Percentiles rank a stretch among this genome's conserved stretches.
phyloP scores from a whole-genome alignment of 2,888 invertebrate species.

The Tenthredo amoena region DNA sequence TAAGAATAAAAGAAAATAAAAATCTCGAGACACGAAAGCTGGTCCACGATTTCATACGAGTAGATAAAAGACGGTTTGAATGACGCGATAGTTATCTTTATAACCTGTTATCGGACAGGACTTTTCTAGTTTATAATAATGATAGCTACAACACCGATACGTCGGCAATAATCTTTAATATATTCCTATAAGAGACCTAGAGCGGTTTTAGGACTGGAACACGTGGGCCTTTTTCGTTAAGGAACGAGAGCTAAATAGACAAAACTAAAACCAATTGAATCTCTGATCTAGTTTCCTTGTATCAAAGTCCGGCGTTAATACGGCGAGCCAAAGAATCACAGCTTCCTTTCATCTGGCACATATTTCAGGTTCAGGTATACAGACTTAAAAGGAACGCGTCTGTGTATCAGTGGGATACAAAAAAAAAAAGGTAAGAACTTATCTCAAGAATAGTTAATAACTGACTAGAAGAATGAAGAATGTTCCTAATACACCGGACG shows the following conservation, averaged over 20 bases:
- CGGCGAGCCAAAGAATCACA: not conserved
- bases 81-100: constrained; percentile 37
- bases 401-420: not conserved
- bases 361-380: not conserved
- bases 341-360: constrained; percentile 21
- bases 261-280: constrained; percentile 29
- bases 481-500: not conserved
- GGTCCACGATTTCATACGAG: not conserved
- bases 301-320: not conserved
- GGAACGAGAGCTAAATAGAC: not conserved
- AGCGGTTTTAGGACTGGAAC: not conserved
- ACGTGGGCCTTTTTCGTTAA: not conserved
- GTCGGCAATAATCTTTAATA: constrained; percentile 25
- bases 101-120: constrained; percentile 36
- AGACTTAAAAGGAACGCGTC: not conserved
- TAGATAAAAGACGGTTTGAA: constrained; percentile 19
- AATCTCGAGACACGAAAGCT: not conserved
- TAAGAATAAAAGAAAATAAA: not conserved
- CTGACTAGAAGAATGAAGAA: not conserved
- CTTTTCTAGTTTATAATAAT: constrained; percentile 40
- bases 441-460: no score
- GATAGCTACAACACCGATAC: constrained; percentile 23
- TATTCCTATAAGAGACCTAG: constrained; percentile 1
- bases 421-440: not conserved
- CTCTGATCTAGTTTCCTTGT: constrained; percentile 32